phyloP scores from a whole-genome alignment of 2,113 vertebrate genomes.

The Microtus ochrogaster region DNA sequence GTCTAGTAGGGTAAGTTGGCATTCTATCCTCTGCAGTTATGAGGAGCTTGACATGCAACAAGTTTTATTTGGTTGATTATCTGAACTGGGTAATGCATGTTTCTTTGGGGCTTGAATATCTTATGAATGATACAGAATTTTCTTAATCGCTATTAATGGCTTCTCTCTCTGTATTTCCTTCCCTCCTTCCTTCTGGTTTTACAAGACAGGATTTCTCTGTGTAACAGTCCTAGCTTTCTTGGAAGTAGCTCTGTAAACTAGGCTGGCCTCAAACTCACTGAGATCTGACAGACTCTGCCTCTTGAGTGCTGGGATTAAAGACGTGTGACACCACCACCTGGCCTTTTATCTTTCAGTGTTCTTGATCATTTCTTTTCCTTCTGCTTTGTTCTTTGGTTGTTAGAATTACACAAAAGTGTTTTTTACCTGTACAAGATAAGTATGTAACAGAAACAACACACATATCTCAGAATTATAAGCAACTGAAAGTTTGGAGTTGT shows the following conservation, averaged over 20 bases:
- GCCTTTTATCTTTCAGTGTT: neutral
- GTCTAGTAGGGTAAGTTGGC: neutral
- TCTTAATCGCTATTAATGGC: neutral
- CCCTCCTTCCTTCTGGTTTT: too few relatives aligned
- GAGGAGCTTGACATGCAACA: fast-evolving
- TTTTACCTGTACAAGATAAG: neutral
- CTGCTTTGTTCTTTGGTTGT: neutral
- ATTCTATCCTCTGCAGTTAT: neutral
- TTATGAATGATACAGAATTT: neutral
- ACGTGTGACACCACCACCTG: too few relatives aligned
- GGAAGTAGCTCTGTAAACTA: too few relatives aligned
- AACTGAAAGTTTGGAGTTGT: neutral
- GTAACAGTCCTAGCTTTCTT: too few relatives aligned
- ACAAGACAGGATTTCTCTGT: too few relatives aligned
- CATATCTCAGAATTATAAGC: neutral
- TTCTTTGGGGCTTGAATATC: neutral
- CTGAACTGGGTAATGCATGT: neutral
- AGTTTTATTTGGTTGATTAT: neutral
- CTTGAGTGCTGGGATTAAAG: too few relatives aligned
- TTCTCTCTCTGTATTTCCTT: neutral
- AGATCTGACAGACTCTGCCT: too few relatives aligned
- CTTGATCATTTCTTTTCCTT: neutral
- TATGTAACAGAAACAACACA: neutral
- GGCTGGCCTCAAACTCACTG: too few relatives aligned
- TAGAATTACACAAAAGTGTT: neutral